Base-by-base conservation (phyloP, 2,113 vertebrate genomes). In the Capreolus pygargus region DNA sequence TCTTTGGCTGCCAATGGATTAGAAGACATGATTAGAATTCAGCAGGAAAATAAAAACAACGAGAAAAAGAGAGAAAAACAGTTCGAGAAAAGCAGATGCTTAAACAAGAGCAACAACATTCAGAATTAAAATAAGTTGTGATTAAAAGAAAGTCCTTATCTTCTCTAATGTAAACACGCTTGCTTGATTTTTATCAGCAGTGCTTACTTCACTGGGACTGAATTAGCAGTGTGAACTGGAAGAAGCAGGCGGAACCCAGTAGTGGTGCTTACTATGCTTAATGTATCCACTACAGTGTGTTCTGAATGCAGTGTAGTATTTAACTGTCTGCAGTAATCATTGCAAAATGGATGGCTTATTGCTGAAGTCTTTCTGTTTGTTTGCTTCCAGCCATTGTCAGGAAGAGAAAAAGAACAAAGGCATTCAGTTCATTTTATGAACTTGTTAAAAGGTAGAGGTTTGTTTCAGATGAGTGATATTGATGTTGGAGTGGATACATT, bases 1-100 rank as follows among this genome's bases (percentile, higher is more conserved):
- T 78, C 16, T 33, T 98, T 98, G 98, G 85, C 97, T 98, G 98
- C 97, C 98, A 98, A 6, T 98, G 98, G 98, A 99, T 99, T 99
- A 98, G 98, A 98, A 98, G 96, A 85, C 97, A 98, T 98, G 98
- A 98, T 99, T 99, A 98, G 97, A 99, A 98, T 99, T 99, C 97
- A 98, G 83, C 97, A 98, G 98, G 98, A 98, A 98, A 98, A 98
- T 97, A 95, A 97, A 96, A 97, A 94, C 83, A 97, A 87, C 64
- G 97, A 95, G 27, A 5, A 70, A 92, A 92, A 95, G 67, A 86
- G 43, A 94, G 61, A 79, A 84, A 92, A 92, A 61, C 30, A 45
- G 23, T 97, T 96, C 54, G 9, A 95, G 82, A 98, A 98, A 99
- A 98, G 96, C 98, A 98, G 98, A 98, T 98, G 97, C 88, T 98